Base-by-base conservation (phyloP, 2,888 invertebrate genomes). In the Zelleria hepariella region DNA sequence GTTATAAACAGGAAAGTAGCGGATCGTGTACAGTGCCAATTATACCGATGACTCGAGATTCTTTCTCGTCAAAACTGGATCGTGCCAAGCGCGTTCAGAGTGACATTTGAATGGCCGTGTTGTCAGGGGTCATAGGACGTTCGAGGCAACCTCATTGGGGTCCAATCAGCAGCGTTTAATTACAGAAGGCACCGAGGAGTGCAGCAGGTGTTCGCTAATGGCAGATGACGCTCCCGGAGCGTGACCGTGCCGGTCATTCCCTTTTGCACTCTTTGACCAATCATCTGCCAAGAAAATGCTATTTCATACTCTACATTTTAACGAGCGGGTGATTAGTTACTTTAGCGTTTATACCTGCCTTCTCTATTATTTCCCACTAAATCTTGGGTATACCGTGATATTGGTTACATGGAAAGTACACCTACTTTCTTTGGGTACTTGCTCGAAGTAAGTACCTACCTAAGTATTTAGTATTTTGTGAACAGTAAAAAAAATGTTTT, bases 171-270 rank as follows among this genome's bases (percentile, higher is more conserved):
- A 21, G 18, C 32, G 32, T 42, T 42, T 53, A 53, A 53, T 25
- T 53, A 25, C n/a, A 25, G n/a, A 15, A 25, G 26, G 20, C n/a
- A 53, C 26, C 47, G 57, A 57, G 15, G 51, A 26, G 58, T 51
- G 49, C 49, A 49, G 15, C 58, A 58, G 58, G 58, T 58, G 58
- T 20, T 21, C 20, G 18, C 4, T 26, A n/a, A 42, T 48, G 27
- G 48, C 58, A 56, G 56, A 56, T 56, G 56, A 47, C 18, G 15
- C 23, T 18, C 68, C 74, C 67, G 66, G 62, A 67, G 73, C 67
- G 64, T 71, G 73, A 75, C 73, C 70, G 72, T 66, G 66, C 64
- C 68, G 65, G 73, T 75, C 73, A 75, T 73, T 75, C 70, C 74
- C 70, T 71, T 42, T 67, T 61, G 24, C 24, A 54, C 20, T 20